phyloP scores from a whole-genome alignment of 2,113 vertebrate species.

The Antechinus flavipes region DNA sequence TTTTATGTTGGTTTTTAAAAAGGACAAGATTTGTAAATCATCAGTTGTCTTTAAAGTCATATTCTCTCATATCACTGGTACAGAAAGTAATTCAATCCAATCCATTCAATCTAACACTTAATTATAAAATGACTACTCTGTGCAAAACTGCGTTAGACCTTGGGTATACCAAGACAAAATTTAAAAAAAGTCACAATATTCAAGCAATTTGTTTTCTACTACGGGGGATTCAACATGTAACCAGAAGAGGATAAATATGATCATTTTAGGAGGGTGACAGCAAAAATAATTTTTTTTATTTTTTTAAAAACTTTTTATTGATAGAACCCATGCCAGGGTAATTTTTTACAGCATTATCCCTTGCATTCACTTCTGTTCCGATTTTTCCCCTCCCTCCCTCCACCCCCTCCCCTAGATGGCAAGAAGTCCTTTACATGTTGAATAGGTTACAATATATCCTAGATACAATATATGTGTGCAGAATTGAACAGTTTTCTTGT shows the following conservation, averaged over 20 bases:
- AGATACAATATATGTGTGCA: no score
- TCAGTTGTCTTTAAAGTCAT: background rate
- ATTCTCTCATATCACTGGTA: background rate
- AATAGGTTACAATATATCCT: no score
- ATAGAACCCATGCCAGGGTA: no score
- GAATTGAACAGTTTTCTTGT: no score
- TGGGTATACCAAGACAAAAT: background rate
- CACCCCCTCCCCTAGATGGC: no score
- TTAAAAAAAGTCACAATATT: background rate
- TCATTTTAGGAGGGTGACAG: background rate
- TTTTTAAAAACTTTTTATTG: no score
- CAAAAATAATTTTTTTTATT: background rate
- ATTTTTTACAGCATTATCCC: no score
- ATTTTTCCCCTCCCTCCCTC: no score
- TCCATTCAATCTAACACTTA: background rate
- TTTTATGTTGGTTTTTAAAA: background rate
- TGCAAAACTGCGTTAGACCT: no score
- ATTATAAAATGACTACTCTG: background rate
- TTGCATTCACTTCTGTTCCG: no score
- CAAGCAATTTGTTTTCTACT: background rate
- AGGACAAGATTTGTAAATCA: background rate
- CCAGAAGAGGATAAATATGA: background rate
- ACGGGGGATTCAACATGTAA: background rate
- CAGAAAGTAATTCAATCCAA: background rate
- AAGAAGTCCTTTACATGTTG: no score